phyloP scores from a whole-genome alignment of 2,797 vertebrate species.

The Mustela erminea region DNA sequence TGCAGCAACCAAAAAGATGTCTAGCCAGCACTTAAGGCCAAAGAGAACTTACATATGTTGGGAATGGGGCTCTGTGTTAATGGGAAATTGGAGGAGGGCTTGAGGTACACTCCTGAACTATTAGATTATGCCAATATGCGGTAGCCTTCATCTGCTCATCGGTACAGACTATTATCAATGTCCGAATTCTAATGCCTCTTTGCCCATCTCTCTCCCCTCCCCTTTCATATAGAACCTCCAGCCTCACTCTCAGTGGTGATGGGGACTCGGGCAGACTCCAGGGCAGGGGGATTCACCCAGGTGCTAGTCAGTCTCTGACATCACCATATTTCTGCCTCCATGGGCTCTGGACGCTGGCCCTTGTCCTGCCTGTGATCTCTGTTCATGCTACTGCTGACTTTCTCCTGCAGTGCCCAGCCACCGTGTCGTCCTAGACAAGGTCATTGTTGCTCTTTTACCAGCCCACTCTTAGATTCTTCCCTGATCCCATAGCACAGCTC shows the following conservation, averaged over 20 bases:
- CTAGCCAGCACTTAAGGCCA: not conserved
- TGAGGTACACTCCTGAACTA: not conserved
- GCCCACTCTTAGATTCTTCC: not conserved
- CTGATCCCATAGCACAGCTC: not conserved
- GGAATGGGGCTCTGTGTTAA: not conserved
- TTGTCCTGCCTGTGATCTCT: not conserved
- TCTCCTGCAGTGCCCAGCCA: not conserved
- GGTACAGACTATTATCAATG: not conserved
- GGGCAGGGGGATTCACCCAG: not conserved
- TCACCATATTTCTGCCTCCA: not conserved
- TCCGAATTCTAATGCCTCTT: not conserved
- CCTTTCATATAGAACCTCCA: not conserved
- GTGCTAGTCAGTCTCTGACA: not conserved
- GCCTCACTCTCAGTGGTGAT: not conserved
- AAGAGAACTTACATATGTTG: not conserved
- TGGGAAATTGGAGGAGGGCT: not conserved
- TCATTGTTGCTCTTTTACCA: not conserved
- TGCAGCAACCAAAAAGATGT: not conserved
- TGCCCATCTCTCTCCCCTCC: fast-evolving
- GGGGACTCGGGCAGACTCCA: too few species aligned
- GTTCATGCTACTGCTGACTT: too few species aligned
- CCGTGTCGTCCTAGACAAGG: too few species aligned
- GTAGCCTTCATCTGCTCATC: not conserved
- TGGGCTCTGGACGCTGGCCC: not conserved
- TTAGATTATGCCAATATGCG: not conserved